Evolutionary conservation across 2,888 invertebrate species (phyloP).

Genomic region (Eustalomyia histrio): DNA sequence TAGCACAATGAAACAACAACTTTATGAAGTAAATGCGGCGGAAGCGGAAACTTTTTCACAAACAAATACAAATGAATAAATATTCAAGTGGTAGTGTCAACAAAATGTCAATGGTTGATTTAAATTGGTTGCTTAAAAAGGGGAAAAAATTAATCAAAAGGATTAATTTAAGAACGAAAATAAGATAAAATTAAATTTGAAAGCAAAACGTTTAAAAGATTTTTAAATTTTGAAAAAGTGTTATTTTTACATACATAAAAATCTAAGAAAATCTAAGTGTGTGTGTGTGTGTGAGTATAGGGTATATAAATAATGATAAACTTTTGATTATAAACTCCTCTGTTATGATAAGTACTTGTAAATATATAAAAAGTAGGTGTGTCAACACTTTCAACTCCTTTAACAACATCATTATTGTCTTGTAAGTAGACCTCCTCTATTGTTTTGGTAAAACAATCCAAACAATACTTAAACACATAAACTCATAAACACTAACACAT

Average conservation of each 20-base stretch:
- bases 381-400: constrained; percentile 46
- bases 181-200: not conserved
- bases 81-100: constrained; percentile 41
- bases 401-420: constrained; percentile 40
- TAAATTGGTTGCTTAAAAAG: constrained; percentile 27
- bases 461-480: constrained; percentile 10
- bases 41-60: constrained; percentile 39
- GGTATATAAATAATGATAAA: constrained; percentile 25
- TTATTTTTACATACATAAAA: too few relatives aligned
- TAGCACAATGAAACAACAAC: constrained; percentile 32
- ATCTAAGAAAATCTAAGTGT: too few relatives aligned
- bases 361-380: constrained; percentile 29
- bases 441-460: constrained; percentile 1
- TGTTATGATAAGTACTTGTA: constrained; percentile 6
- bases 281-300: not conserved
- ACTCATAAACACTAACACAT: constrained; percentile 1
- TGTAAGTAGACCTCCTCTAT: constrained; percentile 15
- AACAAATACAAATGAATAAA: constrained; percentile 27
- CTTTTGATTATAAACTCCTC: constrained; percentile 25
- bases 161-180: constrained; percentile 9
- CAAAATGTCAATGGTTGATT: constrained; percentile 47
- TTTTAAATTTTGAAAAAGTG: not conserved
- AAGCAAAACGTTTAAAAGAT: not conserved
- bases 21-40: constrained; percentile 32
- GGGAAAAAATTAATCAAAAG: constrained; percentile 2